Percentiles rank a stretch among this genome's conserved stretches.
Conservation (phyloP, 2,113 vertebrate species). For the Cromileptes altivelis region DNA sequence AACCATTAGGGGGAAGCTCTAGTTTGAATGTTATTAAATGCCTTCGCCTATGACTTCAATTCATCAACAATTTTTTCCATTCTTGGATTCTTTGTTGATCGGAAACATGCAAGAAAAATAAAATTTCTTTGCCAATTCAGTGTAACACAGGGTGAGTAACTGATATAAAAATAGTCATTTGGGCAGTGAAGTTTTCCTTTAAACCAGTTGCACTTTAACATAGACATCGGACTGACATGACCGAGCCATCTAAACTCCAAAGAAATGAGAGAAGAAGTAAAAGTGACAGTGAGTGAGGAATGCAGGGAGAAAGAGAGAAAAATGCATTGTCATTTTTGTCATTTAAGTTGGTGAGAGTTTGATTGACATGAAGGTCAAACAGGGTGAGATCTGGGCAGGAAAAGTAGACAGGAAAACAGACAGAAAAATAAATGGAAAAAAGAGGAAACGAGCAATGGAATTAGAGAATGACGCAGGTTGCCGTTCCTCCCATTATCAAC, state of each 20-base stretch:
- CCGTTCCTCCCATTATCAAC: constrained; percentile 29
- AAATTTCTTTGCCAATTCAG: too few species aligned
- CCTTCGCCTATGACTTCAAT: too few species aligned
- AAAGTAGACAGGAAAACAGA: constrained; percentile 56
- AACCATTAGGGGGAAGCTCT: too few species aligned
- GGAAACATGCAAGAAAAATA: too few species aligned
- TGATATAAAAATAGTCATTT: too few species aligned
- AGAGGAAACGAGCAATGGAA: constrained; percentile 68
- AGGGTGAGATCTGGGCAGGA: constrained; percentile 31
- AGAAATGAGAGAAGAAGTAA: neutral
- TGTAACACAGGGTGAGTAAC: too few species aligned
- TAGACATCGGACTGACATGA: neutral
- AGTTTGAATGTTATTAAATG: too few species aligned
- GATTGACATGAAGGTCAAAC: constrained; percentile 44
- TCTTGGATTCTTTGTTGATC: too few species aligned
- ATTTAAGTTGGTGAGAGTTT: constrained; percentile 28
- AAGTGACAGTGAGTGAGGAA: constrained; percentile 26
- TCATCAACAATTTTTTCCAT: too few species aligned
- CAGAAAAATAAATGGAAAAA: constrained; percentile 47
- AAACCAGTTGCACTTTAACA: constrained; percentile 10
- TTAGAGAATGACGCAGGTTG: constrained; percentile 50
- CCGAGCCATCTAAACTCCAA: neutral
- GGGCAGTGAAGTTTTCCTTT: too few species aligned
- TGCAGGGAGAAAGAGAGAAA: neutral
- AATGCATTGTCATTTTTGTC: constrained; percentile 11